These are phyloP conservation scores for Pteronura brasiliensis DNA, from an alignment of 2,113 vertebrate species.

Conservation along the genomic window DNA sequence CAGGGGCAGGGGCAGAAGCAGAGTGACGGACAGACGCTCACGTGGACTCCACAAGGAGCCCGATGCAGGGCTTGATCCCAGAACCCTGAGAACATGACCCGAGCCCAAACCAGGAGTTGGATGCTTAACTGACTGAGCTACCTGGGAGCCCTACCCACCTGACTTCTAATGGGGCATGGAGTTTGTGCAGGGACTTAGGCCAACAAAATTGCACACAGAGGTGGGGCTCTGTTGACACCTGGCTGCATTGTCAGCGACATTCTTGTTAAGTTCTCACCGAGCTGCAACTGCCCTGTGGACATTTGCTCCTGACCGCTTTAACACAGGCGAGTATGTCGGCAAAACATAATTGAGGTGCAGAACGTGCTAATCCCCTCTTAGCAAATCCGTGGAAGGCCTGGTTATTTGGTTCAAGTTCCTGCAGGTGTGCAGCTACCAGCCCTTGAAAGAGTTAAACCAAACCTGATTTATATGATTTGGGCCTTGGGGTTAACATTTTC, in stretches of 20 bases:
- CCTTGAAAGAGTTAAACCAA: neutral
- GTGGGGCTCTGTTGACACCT: neutral
- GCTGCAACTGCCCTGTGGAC: fast-evolving
- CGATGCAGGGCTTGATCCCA: neutral
- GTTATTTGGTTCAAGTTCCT: neutral
- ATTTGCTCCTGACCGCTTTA: neutral
- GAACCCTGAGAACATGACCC: neutral
- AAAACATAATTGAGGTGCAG: fast-evolving
- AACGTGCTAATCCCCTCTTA: fast-evolving
- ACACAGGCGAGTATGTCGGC: fast-evolving
- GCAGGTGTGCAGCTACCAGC: too few species aligned
- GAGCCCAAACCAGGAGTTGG: neutral
- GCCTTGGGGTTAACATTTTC: too few species aligned
- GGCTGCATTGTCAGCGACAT: fast-evolving
- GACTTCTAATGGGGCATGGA: fast-evolving
- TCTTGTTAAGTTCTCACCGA: fast-evolving
- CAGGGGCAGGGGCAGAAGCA: neutral
- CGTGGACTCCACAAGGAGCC: neutral
- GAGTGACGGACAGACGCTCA: neutral
- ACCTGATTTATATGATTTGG: neutral
- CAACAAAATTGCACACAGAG: fast-evolving
- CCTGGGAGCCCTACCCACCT: neutral
- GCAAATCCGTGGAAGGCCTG: neutral
- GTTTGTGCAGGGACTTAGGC: neutral
- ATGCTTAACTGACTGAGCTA: neutral